Conservation (phyloP, 2,888 invertebrate genomes). For the Zaprionus bogoriensis region DNA sequence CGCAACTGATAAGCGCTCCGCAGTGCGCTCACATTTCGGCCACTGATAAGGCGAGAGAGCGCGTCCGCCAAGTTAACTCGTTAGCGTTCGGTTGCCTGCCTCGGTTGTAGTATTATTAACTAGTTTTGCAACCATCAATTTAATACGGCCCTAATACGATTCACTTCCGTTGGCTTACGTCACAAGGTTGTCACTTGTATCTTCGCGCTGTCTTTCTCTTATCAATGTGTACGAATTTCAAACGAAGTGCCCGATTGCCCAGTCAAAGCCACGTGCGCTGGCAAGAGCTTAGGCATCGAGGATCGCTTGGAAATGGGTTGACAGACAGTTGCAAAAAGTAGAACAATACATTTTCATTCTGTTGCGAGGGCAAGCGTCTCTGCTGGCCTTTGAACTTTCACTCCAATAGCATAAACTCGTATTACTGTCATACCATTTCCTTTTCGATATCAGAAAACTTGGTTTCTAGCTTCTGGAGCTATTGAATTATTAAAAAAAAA, state of each 20-base stretch:
- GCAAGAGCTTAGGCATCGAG: background rate
- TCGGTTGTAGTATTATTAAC: background rate
- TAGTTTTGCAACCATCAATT: conserved; percentile 5
- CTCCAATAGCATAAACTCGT: no score
- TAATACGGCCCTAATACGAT: conserved; percentile 1
- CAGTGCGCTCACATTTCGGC: background rate
- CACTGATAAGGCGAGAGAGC: background rate
- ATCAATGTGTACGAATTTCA: conserved; percentile 10
- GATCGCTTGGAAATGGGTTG: background rate
- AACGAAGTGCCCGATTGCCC: background rate
- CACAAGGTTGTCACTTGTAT: conserved; percentile 53
- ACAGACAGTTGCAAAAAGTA: no score
- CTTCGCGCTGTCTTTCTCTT: background rate
- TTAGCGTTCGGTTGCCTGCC: no score
- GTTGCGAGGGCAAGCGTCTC: no score
- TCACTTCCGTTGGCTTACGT: conserved; percentile 72
- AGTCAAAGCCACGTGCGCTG: conserved; percentile 50
- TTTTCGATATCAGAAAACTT: no score
- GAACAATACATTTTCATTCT: no score
- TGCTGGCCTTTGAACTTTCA: no score
- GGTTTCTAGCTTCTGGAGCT: no score
- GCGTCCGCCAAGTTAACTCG: background rate
- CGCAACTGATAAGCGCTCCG: conserved; percentile 1
- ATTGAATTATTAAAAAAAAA: no score
- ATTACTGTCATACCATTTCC: no score